phyloP scores from a whole-genome alignment of 2,797 vertebrate genomes.

The Myripristis murdjan region DNA sequence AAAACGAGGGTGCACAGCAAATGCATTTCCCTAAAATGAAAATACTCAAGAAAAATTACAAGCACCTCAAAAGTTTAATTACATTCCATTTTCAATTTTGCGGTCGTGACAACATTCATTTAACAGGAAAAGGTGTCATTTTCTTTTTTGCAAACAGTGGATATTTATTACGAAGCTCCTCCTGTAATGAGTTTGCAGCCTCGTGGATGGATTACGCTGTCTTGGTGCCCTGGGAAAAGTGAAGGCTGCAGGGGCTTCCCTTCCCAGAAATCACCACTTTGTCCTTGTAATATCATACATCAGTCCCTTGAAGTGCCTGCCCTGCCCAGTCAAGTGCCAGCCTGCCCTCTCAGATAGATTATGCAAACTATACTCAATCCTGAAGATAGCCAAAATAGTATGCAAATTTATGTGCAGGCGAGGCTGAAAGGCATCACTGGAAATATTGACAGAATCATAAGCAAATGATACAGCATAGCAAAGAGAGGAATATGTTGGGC shows the following conservation, averaged over 20 bases:
- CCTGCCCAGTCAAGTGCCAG: slow-evolving; percentile 12
- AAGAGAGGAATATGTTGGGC: slow-evolving; percentile 27
- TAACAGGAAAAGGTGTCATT: slow-evolving; percentile 43
- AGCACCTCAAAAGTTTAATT: slow-evolving; percentile 32
- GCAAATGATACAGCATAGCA: slow-evolving; percentile 30
- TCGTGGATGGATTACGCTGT: neutral
- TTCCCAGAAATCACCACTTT: slow-evolving; percentile 4
- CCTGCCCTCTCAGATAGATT: slow-evolving; percentile 39
- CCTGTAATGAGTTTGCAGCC: slow-evolving; percentile 17
- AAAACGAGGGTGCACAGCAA: slow-evolving; percentile 60
- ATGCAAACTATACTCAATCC: slow-evolving; percentile 51
- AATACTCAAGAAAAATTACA: slow-evolving; percentile 42
- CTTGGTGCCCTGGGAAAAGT: neutral
- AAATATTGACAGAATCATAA: slow-evolving; percentile 41
- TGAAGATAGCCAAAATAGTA: slow-evolving; percentile 29
- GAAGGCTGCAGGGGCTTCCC: neutral
- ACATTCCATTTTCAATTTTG: slow-evolving; percentile 47
- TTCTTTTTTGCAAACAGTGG: slow-evolving; percentile 35
- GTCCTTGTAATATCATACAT: slow-evolving; percentile 21
- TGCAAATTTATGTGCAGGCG: slow-evolving; percentile 36
- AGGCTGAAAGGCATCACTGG: slow-evolving; percentile 31
- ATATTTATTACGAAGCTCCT: slow-evolving; percentile 48
- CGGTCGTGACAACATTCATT: slow-evolving; percentile 60
- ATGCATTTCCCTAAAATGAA: slow-evolving; percentile 60
- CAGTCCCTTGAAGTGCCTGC: neutral